Percentiles rank a stretch among this genome's conserved stretches.
These are phyloP conservation scores for Rhinoraja longicauda DNA, from an alignment of 2,797 vertebrate genomes.

Conservation along the genomic window DNA sequence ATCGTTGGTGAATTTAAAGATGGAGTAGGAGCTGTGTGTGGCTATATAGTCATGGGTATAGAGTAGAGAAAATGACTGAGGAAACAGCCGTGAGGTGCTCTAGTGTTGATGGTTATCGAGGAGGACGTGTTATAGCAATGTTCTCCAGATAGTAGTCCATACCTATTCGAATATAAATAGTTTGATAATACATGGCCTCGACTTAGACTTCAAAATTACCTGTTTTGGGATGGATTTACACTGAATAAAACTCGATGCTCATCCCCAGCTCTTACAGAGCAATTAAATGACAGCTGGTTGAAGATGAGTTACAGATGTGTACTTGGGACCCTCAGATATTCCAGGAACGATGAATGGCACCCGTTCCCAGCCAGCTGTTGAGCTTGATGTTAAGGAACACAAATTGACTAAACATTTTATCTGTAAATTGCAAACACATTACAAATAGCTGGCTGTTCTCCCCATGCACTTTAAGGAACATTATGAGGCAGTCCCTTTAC, in stretches of 20 bases:
- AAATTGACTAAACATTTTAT: slow-evolving; percentile 3
- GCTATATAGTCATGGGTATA: no score
- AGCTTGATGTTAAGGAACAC: background rate
- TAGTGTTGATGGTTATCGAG: no score
- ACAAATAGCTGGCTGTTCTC: background rate
- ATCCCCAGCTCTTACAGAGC: background rate
- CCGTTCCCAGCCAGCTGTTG: background rate
- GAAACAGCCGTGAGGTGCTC: no score
- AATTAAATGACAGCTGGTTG: background rate
- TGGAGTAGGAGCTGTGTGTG: no score
- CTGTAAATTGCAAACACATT: background rate
- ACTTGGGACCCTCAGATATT: background rate
- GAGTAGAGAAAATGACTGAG: no score
- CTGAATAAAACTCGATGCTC: background rate
- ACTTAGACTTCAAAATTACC: background rate
- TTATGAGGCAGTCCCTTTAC: background rate
- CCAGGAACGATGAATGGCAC: background rate
- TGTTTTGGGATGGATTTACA: background rate
- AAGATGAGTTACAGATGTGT: slow-evolving; percentile 28
- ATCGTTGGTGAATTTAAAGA: no score
- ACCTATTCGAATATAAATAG: background rate
- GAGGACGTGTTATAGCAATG: no score
- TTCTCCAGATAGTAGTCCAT: no score
- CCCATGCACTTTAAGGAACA: slow-evolving; percentile 3
- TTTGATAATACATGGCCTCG: background rate